A percentile compares a stretch with the other conserved stretches of the same genome.
Conservation (phyloP, 2,888 invertebrate genomes). For the Eristalinus aeneus region DNA sequence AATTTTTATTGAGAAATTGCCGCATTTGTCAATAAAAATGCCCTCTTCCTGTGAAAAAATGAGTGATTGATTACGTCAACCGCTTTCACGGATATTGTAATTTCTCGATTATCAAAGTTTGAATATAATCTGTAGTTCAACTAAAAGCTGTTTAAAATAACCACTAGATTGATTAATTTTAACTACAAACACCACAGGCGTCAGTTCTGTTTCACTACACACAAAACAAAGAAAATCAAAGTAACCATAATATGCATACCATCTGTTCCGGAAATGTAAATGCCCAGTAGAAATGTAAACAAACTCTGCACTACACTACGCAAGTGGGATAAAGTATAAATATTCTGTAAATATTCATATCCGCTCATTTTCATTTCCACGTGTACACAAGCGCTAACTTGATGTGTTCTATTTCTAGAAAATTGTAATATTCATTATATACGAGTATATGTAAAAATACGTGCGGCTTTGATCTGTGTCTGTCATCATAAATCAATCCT, state of each 20-base stretch:
- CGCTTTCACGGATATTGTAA: no score
- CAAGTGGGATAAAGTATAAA: not conserved
- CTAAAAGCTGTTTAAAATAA: not conserved
- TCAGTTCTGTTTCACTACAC: not conserved
- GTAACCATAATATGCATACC: not conserved
- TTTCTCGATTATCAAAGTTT: no score
- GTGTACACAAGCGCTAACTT: not conserved
- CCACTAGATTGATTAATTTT: not conserved
- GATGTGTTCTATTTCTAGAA: not conserved
- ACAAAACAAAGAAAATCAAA: slow-evolving; percentile 14
- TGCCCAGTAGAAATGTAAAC: slow-evolving; percentile 25
- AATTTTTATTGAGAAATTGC: no score
- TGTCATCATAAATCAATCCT: not conserved
- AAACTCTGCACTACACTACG: slow-evolving; percentile 21
- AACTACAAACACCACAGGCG: not conserved
- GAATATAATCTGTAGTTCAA: no score
- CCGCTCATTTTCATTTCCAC: slow-evolving; percentile 6
- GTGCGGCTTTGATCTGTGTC: not conserved
- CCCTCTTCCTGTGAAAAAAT: no score
- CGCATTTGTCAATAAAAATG: no score
- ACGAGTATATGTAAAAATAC: not conserved
- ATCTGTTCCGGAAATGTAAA: slow-evolving; percentile 44
- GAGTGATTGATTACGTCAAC: no score
- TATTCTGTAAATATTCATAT: not conserved
- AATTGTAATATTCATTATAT: not conserved